phyloP scores from a whole-genome alignment of 2,113 vertebrate genomes.

The Notiomystis cincta region DNA sequence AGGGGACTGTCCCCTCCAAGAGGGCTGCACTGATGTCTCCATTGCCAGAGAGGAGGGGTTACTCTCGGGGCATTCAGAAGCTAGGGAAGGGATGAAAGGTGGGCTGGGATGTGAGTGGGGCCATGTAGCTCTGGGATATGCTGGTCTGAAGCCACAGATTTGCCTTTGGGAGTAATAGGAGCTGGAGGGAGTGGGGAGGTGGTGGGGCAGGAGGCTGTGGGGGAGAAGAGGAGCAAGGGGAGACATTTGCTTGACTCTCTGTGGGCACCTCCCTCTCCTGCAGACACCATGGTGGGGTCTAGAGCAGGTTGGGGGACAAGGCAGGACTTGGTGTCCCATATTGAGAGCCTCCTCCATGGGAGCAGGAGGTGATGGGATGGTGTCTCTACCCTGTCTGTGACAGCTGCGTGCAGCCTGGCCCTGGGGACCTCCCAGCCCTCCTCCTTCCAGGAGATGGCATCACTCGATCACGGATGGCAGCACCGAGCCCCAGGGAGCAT shows the following conservation, averaged over 20 bases:
- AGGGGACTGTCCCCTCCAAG: not conserved
- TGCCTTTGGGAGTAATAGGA: not conserved
- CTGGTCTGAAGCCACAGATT: not conserved
- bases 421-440: not conserved
- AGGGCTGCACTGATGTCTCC: not conserved
- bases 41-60: not conserved
- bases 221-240: rapidly evolving
- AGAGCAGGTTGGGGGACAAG: not conserved
- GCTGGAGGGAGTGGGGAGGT: not conserved
- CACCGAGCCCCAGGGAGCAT: not conserved
- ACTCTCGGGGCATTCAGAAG: rapidly evolving
- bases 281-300: not conserved
- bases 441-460: conserved; percentile 63
- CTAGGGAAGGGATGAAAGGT: not conserved
- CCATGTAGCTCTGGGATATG: not conserved
- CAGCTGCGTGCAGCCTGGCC: not conserved
- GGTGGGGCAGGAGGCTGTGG: not conserved
- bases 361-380: not conserved
- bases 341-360: not conserved
- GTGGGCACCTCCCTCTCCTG: not conserved
- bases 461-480: conserved; percentile 26
- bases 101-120: not conserved
- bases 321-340: not conserved
- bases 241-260: not conserved
- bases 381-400: not conserved